Conservation (phyloP, 1,140 invertebrate genomes). For the Trigoniulus corallinus region DNA sequence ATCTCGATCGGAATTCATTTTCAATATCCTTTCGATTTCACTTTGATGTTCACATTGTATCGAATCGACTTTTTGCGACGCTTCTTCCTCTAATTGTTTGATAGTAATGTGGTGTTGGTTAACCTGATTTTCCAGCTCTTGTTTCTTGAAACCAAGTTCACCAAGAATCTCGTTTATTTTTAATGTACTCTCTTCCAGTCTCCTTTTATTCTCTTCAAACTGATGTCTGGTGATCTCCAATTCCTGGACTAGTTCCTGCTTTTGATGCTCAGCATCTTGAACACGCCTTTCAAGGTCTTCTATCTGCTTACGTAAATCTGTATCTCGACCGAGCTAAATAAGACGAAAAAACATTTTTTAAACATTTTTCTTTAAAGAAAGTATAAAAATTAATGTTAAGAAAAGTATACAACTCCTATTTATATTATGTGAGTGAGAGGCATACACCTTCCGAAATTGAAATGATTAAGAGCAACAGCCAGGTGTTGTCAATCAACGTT, state of each 20-base stretch:
- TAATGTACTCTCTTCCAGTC: background rate
- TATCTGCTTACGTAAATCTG: background rate
- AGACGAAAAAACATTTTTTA: no score
- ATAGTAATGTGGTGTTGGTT: background rate
- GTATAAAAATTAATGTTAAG: no score
- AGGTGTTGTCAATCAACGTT: no score
- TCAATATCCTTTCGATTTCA: no score
- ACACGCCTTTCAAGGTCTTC: background rate
- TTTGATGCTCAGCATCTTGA: background rate
- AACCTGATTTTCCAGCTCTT: background rate
- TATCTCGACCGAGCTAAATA: no score
- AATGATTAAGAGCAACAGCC: no score
- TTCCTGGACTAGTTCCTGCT: background rate
- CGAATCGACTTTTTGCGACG: background rate
- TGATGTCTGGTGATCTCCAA: no score
- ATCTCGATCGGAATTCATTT: background rate
- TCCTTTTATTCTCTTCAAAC: background rate
- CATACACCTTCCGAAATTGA: no score
- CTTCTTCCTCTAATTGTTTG: background rate
- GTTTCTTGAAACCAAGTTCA: background rate
- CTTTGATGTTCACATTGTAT: no score
- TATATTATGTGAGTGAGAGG: no score
- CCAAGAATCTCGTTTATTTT: background rate
- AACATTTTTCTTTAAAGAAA: no score
- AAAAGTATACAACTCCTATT: no score